phyloP scores from a whole-genome alignment of 2,797 vertebrate species.

The Bovichtus variegatus region DNA sequence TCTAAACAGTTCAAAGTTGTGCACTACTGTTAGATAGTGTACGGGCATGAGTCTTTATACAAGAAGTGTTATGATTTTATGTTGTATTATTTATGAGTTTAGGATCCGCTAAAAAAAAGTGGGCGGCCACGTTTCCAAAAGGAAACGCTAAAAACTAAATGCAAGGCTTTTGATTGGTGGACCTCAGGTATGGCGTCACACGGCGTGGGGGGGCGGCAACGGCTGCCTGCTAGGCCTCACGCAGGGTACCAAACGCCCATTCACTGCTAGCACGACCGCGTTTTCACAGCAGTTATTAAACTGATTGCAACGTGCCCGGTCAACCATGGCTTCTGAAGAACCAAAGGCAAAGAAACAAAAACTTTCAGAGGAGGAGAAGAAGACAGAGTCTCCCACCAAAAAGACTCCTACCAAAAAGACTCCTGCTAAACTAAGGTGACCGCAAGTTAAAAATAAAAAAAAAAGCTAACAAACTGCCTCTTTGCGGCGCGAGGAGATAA shows the following conservation, averaged over 20 bases:
- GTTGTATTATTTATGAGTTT: too few species aligned
- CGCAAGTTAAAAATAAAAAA: not conserved
- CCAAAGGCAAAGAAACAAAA: slow-evolving; percentile 84
- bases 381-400: slow-evolving; percentile 39
- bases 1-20: too few species aligned
- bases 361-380: slow-evolving; percentile 63
- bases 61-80: not conserved
- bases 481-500: too few species aligned
- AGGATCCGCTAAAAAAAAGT: not conserved
- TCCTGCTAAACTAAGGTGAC: slow-evolving; percentile 74
- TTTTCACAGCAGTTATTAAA: slow-evolving; percentile 38
- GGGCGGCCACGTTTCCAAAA: not conserved
- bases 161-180: slow-evolving; percentile 17
- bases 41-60: not conserved
- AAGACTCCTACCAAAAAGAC: slow-evolving; percentile 49
- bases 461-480: not conserved
- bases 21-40: too few species aligned
- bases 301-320: slow-evolving; percentile 49
- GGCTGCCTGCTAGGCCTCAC: slow-evolving; percentile 19
- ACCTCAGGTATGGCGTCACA: not conserved
- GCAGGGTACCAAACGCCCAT: fast-evolving
- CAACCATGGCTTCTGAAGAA: slow-evolving; percentile 81
- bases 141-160: not conserved
- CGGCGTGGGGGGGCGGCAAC: not conserved
- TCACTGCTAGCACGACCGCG: not conserved